Base-by-base conservation (phyloP, 2,113 vertebrate species). In the Nothoprocta perdicaria region DNA sequence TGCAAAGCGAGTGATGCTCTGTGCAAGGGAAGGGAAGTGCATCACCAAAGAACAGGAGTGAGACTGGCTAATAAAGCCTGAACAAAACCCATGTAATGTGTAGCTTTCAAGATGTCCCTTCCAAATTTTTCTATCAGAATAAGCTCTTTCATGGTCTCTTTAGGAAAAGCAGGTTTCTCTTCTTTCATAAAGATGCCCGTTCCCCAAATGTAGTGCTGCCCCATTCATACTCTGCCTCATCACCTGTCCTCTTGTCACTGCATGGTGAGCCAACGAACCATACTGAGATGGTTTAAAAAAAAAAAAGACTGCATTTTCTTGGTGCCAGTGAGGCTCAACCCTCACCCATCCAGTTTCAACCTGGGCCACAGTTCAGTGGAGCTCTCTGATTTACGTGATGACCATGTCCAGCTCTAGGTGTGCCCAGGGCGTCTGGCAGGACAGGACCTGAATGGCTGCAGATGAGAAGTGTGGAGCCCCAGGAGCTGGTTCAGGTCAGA, bases 401-500 rank as follows among this genome's bases (percentile, higher is more conserved):
- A n/a, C 5, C 14, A 23, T 38, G 14, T 35, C 10, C 33, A 57
- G 29, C 6, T 12, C 22, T 27, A 21, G 14, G 24, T 61, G 5
- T 29, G 31, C 9, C 33, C 29, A 89, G 43, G 13, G 46, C 33
- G 87, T 16, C 40, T 87, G 48, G 53, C 31, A 52, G 80, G 45
- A 45, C 14, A 62, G 45, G 21, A 67, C 21, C 21, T 80, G 50
- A 11, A 27, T 11, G 15, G 27, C 9, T 10, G 29, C 53, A 31
- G 53, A 31, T 57, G 53, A 10, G 27, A 57, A 11, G 5, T 3
- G 2, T 1, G 19, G 15, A n/a, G 2, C 33, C 22, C 12, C 14
- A 53, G 31, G 46, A 72, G 27, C 3, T 57, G 26, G 29, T 63
- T 6, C 19, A n/a, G 12, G 29, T 8, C 0, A 0, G 2, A 1